Conservation (phyloP, 1,140 invertebrate genomes). For the Lethrus apterus region DNA sequence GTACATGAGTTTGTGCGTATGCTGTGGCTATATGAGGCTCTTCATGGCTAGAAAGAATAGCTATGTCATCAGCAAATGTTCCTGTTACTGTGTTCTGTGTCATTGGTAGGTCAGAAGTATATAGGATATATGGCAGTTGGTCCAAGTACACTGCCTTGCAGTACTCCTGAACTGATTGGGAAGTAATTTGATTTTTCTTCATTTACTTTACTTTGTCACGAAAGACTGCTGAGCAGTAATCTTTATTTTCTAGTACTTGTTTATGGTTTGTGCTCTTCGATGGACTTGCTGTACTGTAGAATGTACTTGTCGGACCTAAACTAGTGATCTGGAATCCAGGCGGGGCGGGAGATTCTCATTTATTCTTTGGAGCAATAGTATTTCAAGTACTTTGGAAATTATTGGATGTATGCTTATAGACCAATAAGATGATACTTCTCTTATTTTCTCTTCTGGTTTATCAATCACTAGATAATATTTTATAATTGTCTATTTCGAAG, state of each 20-base stretch:
- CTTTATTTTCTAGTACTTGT: not conserved
- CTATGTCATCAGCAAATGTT: slow-evolving; percentile 7
- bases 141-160: not conserved
- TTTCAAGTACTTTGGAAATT: slow-evolving; percentile 1
- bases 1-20: too few species aligned
- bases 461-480: too few species aligned
- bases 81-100: slow-evolving; percentile 8
- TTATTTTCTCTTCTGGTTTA: too few species aligned
- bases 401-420: not conserved
- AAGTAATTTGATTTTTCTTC: slow-evolving; percentile 6
- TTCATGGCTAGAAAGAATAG: slow-evolving; percentile 3
- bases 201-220: slow-evolving; percentile 9
- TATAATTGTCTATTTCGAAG: too few species aligned
- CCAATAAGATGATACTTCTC: too few species aligned
- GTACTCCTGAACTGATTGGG: slow-evolving; percentile 6
- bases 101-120: slow-evolving; percentile 2
- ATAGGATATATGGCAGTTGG: slow-evolving; percentile 1
- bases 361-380: too few species aligned
- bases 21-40: not conserved
- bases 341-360: not conserved
- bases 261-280: not conserved
- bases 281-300: slow-evolving; percentile 9
- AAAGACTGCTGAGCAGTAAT: too few species aligned
- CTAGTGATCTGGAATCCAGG: slow-evolving; percentile 3
- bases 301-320: slow-evolving; percentile 1